These are phyloP conservation scores for Globodera ellingtonae DNA, from an alignment of 1,140 invertebrate genomes.

Conservation along the genomic window DNA sequence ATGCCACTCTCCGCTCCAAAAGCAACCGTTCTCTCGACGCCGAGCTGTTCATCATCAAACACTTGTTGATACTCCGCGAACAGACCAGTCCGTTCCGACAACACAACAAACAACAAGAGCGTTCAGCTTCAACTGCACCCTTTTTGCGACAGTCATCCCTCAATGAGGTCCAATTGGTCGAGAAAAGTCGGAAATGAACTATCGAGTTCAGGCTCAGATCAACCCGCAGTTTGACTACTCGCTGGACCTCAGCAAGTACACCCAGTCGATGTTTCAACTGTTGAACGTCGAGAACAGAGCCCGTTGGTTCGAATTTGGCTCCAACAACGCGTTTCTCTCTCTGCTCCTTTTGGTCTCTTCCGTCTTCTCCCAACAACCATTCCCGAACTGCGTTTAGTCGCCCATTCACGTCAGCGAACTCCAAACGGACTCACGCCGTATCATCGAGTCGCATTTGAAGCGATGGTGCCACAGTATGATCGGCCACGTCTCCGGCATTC, in stretches of 20 bases:
- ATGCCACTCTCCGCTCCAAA: slow-evolving; percentile 30
- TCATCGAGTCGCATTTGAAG: slow-evolving; percentile 57
- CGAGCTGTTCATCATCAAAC: slow-evolving; percentile 94
- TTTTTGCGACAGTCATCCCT: background rate
- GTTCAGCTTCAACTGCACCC: slow-evolving; percentile 18
- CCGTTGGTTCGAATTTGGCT: slow-evolving; percentile 62
- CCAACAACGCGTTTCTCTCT: slow-evolving; percentile 62
- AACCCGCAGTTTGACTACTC: slow-evolving; percentile 55
- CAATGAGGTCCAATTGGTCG: slow-evolving; percentile 12
- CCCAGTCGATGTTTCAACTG: slow-evolving; percentile 48
- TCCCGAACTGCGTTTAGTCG: slow-evolving; percentile 43
- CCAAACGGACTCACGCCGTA: slow-evolving; percentile 55
- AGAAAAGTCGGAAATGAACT: background rate
- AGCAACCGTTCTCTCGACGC: slow-evolving; percentile 76
- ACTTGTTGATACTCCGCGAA: slow-evolving; percentile 90
- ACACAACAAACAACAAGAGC: slow-evolving; percentile 16
- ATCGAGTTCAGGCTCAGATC: slow-evolving; percentile 15
- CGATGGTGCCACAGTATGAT: slow-evolving; percentile 55
- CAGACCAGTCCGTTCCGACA: slow-evolving; percentile 94
- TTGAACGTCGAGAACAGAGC: slow-evolving; percentile 53
- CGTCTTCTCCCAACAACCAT: slow-evolving; percentile 4
- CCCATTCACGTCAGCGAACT: slow-evolving; percentile 61
- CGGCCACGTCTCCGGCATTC: slow-evolving; percentile 41
- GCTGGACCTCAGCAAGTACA: slow-evolving; percentile 59
- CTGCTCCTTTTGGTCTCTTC: slow-evolving; percentile 53